Base-by-base conservation (phyloP, 2,888 invertebrate species). In the Oeneis ivallda region DNA sequence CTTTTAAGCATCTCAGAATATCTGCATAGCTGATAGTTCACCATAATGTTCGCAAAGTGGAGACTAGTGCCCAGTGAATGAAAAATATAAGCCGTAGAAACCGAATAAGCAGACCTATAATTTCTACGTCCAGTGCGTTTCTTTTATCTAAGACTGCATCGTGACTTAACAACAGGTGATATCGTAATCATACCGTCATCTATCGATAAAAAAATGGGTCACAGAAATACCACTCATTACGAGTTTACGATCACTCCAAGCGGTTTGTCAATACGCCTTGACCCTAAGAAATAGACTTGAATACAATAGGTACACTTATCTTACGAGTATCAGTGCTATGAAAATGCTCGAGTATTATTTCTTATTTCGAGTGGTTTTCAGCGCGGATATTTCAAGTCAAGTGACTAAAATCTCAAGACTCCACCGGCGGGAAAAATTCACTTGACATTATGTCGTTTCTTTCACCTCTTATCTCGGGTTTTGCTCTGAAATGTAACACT, bases 361-460 rank as follows among this genome's bases (percentile, higher is more conserved):
- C 43, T 45, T 62, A 43, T 57, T 37, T 57, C 43, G 59, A 63
- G 59, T 63, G 15, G 15, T 45, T 45, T 37, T 15, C 45, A 15
- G 45, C 45, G n/a, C 15, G 9, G 45, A 15, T 47, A 9, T 47
- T 47, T 45, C 15, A 43, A 11, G 43, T n/a, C 13, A 56, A 63
- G 49, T 49, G 54, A 39, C 60, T 62, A 34, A 63, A 8, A 47
- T 59, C 56, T 39, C n/a, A 15, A 45, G 45, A 17, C n/a, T n/a
- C 43, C n/a, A 5, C 41, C 4, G 56, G 43, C 49, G 34, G 53
- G n/a, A n/a, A 57, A 58, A 58, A 62, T 60, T 57, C 66, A 64
- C 68, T 68, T 64, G 57, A 61, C 53, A 56, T 57, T 47, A 41
- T 61, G 61, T 62, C 41, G 57, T 59, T 52, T 64, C 11, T 43